These are phyloP conservation scores for Pollenia angustigena DNA, from an alignment of 2,888 invertebrate species.

Conservation along the genomic window DNA sequence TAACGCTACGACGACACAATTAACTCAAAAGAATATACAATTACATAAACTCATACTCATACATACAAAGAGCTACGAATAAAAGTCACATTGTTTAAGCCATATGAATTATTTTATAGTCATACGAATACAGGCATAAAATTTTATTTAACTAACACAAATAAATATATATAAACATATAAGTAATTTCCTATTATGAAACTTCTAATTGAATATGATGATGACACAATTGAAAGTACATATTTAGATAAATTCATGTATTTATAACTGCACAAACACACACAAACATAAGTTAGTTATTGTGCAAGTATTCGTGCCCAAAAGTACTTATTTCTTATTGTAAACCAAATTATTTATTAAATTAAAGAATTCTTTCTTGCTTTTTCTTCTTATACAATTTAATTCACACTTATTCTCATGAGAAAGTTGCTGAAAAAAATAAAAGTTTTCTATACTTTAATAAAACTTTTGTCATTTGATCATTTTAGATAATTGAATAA, in stretches of 20 bases:
- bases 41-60: conserved; percentile 8
- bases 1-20: conserved; percentile 74
- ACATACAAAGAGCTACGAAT: neutral
- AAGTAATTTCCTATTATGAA: conserved; percentile 64
- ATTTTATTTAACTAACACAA: neutral
- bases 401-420: conserved; percentile 65
- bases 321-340: conserved; percentile 41
- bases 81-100: conserved; percentile 15
- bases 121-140: neutral
- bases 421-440: conserved; percentile 34
- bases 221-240: conserved; percentile 72
- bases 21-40: conserved; percentile 59
- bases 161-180: conserved; percentile 8
- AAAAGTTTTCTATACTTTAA: conserved; percentile 8
- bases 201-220: conserved; percentile 72
- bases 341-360: conserved; percentile 67
- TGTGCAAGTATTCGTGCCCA: neutral
- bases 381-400: conserved; percentile 58
- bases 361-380: conserved; percentile 56
- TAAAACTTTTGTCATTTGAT: conserved; percentile 55
- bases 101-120: conserved; percentile 47
- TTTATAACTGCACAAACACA: conserved; percentile 1
- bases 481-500: conserved; percentile 52
- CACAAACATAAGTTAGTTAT: conserved; percentile 18
- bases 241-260: conserved; percentile 42